Evolutionary conservation across 2,797 vertebrate genomes (phyloP), one percentile per base, ranked within the genome.

Genomic region (Adelosebastes latens): DNA sequence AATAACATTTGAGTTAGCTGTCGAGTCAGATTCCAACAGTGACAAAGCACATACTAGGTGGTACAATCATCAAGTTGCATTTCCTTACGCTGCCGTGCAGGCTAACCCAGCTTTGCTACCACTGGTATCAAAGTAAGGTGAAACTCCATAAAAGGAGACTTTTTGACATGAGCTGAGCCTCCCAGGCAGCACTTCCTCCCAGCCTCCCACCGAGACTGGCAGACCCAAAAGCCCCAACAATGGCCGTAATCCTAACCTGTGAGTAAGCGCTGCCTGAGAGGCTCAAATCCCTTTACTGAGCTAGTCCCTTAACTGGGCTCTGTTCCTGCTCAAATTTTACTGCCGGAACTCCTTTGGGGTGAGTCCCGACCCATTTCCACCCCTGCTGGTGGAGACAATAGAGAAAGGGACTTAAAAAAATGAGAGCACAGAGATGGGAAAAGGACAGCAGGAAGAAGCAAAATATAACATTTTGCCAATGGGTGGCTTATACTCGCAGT

Each of bases 211-310:
- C 25, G 49, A 84, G 76, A 72, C 67, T 63, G 55, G 61, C 70
- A 75, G 78, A 90, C 72, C 75, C 80, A 59, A 77, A 84, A 84
- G 65, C 74, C 82, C 77, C 36, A 59, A 76, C 79, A 82, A 82
- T 77, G 76, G 72, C 75, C 22, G 3, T 84, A 88, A 90, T 92
- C 86, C 80, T 89, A 89, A 93, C 90, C 89, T 90, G 87, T 84
- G 86, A 86, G 85, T 85, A 87, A 84, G 82, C 49, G 3, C 80
- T 63, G 72, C 70, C 81, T 77, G 74, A 89, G 80, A 87, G 78
- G 69, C 77, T 81, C 27, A 89, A 91, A 88, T 91, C 87, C 85
- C 80, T 85, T 79, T 69, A 58, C 81, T 66, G 81, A 87, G 85
- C 82, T 58, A 59, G 82, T 88, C 82, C 80, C 83, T 75, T 72